These are phyloP conservation scores for Leptopilina drosophilae DNA, from an alignment of 2,888 invertebrate genomes.

Conservation along the genomic window DNA sequence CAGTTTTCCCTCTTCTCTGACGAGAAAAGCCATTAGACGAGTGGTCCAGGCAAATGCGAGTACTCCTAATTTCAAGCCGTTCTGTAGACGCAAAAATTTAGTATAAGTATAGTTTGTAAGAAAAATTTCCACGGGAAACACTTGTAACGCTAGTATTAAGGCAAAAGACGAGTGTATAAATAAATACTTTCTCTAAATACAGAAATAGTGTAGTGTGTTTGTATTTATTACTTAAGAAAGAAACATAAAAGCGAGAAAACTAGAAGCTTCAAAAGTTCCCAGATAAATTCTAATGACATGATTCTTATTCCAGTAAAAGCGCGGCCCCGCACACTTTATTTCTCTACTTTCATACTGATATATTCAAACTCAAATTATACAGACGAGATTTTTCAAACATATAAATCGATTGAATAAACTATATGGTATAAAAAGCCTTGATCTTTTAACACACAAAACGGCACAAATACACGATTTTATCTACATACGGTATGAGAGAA, in stretches of 20 bases:
- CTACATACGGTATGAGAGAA: not conserved
- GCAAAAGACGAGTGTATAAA: no score
- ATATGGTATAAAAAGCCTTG: slow-evolving; percentile 6
- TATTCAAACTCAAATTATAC: slow-evolving; percentile 9
- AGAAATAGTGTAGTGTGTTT: not conserved
- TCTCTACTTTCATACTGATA: slow-evolving; percentile 19
- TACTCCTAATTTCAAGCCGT: no score
- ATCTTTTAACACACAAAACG: slow-evolving; percentile 23
- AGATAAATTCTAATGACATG: slow-evolving; percentile 36
- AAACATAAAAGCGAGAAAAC: slow-evolving; percentile 17
- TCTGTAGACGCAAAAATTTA: no score
- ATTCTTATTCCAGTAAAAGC: slow-evolving; percentile 26
- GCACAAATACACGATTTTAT: slow-evolving; percentile 26
- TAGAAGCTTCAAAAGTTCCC: slow-evolving; percentile 38
- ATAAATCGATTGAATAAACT: slow-evolving; percentile 26
- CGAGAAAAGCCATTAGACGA: no score
- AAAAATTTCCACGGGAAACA: no score
- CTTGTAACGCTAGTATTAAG: no score
- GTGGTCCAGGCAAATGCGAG: no score
- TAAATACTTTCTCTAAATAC: no score
- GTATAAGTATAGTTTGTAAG: no score
- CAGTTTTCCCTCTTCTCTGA: no score
- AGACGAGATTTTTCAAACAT: slow-evolving; percentile 8
- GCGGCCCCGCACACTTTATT: slow-evolving; percentile 5
- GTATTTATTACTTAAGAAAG: not conserved